Evolutionary conservation across 2,113 vertebrate genomes (phyloP), one percentile per base, ranked within the genome.

Genomic region (Ciconia stormi): DNA sequence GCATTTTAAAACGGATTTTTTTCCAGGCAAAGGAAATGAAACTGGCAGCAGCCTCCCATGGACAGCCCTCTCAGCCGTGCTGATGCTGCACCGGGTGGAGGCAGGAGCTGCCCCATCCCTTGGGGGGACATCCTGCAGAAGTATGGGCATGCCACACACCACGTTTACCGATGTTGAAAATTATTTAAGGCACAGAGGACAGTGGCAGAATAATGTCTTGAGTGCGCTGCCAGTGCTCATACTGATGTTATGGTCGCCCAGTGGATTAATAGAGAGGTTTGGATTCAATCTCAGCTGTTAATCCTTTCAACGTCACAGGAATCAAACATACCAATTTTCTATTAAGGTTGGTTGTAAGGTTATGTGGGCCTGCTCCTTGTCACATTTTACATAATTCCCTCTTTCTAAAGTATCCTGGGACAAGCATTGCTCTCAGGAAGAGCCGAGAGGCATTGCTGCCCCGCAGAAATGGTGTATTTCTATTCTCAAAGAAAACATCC

Each of bases 261-360:
- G 72, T 36, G 81, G 85, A 94, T 96, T 89, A 93, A 87, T 36
- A 72, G 47, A 81, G 59, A 22, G 61, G 27, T 36, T 78, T 91
- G 78, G 34, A 46, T 89, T 91, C 85, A 66, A n/a, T 76, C 66
- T 84, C 52, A 34, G 77, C n/a, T 46, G 44, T 69, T 93, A 93
- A 97, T 90, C 78, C 89, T 90, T 95, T 32, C 87, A 52, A 29
- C 82, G 87, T 92, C 90, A 82, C 47, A 59, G 79, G 70, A 89
- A 89, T 72, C 38, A 76, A 82, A 76, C 49, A 8, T 59, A 67
- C 7, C 29, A 15, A 17, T 95, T 91, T 95, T 90, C 58, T 61
- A 4, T 73, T 77, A 84, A 71, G 62, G 29, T 22, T 81, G n/a
- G 36, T 40, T 67, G 15, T 49, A 78, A 93, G 47, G 47, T 73